Conservation (phyloP, 2,888 invertebrate species). For the Leucoptera coffeella region DNA sequence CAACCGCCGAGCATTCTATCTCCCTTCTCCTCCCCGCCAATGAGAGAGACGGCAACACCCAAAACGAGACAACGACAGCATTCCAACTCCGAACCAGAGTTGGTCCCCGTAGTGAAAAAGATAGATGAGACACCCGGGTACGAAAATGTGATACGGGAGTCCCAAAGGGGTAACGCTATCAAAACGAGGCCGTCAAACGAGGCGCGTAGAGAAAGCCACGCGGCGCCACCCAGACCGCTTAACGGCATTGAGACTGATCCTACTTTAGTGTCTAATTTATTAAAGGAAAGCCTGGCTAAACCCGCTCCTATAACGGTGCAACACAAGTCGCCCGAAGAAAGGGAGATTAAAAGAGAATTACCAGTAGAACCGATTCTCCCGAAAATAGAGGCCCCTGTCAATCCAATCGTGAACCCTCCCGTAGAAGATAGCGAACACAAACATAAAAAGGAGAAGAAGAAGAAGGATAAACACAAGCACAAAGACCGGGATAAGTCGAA, state of each 20-base stretch:
- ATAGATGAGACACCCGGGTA: conserved; percentile 58
- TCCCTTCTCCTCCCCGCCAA: conserved; percentile 42
- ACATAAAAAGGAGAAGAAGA: conserved; percentile 63
- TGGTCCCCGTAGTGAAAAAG: conserved; percentile 57
- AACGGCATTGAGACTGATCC: conserved; percentile 70
- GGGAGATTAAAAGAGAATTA: conserved; percentile 20
- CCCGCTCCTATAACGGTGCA: conserved; percentile 37
- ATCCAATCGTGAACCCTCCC: conserved; percentile 9
- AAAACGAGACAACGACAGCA: conserved; percentile 23
- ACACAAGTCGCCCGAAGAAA: conserved; percentile 15
- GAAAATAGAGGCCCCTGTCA: conserved; percentile 8
- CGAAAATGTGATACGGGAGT: conserved; percentile 53
- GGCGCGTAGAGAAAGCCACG: conserved; percentile 20
- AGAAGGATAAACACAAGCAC: conserved; percentile 75
- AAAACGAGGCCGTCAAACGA: conserved; percentile 28
- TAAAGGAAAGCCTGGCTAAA: conserved; percentile 58
- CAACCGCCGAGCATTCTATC: conserved; percentile 35
- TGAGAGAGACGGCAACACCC: conserved; percentile 13
- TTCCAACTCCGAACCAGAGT: conserved; percentile 54
- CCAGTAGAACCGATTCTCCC: conserved; percentile 6
- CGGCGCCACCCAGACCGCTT: conserved; percentile 17
- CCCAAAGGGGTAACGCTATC: conserved; percentile 28
- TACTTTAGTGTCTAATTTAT: conserved; percentile 61
- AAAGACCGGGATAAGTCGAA: conserved; percentile 70
- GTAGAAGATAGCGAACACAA: conserved; percentile 25